These are phyloP conservation scores for Choristoneura rosaceana DNA, from an alignment of 2,888 invertebrate genomes.

Conservation along the genomic window DNA sequence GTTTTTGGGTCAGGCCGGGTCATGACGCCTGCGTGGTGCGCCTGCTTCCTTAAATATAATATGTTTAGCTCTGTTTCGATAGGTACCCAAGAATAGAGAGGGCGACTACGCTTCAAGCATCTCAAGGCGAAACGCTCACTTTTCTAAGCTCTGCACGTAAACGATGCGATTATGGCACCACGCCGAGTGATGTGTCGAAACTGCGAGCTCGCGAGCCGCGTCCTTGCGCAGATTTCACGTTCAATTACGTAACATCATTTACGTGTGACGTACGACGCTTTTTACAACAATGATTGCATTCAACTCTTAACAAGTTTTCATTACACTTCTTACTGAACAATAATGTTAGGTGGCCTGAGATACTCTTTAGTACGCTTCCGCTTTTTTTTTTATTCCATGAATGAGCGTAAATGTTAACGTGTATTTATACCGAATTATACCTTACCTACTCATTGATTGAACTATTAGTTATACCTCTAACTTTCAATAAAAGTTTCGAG, in stretches of 20 bases:
- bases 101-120: constrained; percentile 70
- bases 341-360: neutral
- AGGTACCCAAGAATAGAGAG: constrained; percentile 72
- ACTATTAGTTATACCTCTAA: no score
- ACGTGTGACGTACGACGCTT: constrained; percentile 54
- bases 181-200: constrained; percentile 74
- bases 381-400: neutral
- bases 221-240: constrained; percentile 82
- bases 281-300: constrained; percentile 8
- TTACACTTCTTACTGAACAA: neutral
- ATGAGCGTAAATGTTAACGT: neutral
- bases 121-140: constrained; percentile 83
- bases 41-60: constrained; percentile 66
- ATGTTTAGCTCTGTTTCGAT: constrained; percentile 73
- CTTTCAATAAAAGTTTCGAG: no score
- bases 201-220: constrained; percentile 66
- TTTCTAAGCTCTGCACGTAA: constrained; percentile 79
- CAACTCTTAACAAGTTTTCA: neutral
- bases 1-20: constrained; percentile 84
- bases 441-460: no score
- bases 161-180: constrained; percentile 78
- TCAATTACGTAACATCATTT: constrained; percentile 78
- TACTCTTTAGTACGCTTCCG: neutral
- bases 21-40: constrained; percentile 81
- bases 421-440: no score